These are phyloP conservation scores for Natator depressus DNA, from an alignment of 2,113 vertebrate species.

Conservation along the genomic window DNA sequence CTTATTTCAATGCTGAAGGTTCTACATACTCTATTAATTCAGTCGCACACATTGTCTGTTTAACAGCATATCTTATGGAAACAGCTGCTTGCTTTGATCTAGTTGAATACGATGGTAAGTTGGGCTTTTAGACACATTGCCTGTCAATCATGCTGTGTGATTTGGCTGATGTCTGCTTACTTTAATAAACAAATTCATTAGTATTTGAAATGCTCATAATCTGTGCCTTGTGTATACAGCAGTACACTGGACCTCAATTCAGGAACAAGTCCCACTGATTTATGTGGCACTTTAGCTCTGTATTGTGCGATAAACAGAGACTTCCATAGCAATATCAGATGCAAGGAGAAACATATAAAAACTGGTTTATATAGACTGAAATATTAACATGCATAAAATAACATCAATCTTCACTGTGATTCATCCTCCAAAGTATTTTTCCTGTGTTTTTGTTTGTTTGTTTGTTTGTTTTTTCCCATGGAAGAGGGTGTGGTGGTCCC, in stretches of 20 bases:
- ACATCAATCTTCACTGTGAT: not conserved
- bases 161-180: conserved; percentile 37
- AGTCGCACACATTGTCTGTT: conserved; percentile 39
- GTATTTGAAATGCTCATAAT: conserved; percentile 4
- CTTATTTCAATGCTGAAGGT: conserved; percentile 46
- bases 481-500: not conserved
- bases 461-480: not conserved
- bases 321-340: not conserved
- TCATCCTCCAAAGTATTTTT: not conserved
- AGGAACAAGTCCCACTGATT: not conserved
- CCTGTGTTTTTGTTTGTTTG: rapidly evolving
- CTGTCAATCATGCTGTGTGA: conserved; percentile 31
- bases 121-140: conserved; percentile 24
- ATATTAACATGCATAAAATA: not conserved
- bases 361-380: not conserved
- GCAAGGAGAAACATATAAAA: not conserved
- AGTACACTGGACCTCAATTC: not conserved
- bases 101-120: conserved; percentile 21
- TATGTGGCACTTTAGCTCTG: not conserved
- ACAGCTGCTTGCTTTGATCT: conserved; percentile 64
- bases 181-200: conserved; percentile 60
- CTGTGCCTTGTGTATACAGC: not conserved
- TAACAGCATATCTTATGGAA: conserved; percentile 65
- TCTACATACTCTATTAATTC: conserved; percentile 49
- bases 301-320: not conserved